phyloP scores from a whole-genome alignment of 2,888 invertebrate species.

The Yponomeuta cagnagella region DNA sequence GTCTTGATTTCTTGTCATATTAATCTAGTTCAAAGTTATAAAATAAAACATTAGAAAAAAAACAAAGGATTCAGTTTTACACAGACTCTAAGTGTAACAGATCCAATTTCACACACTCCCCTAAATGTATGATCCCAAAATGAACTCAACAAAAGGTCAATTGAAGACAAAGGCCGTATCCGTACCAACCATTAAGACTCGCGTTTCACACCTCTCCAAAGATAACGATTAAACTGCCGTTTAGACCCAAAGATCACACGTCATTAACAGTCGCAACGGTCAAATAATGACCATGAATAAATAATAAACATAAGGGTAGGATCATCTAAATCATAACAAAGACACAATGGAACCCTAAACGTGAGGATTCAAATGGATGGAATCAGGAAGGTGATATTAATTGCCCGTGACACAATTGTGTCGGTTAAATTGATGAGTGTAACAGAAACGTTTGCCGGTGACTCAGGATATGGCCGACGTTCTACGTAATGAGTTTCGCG shows the following conservation, averaged over 20 bases:
- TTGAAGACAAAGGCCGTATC: constrained; percentile 37
- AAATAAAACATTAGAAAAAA: neutral
- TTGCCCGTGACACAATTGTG: constrained; percentile 66
- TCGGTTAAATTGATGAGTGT: constrained; percentile 52
- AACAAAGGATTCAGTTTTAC: neutral
- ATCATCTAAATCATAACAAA: constrained; percentile 34
- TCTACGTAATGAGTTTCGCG: neutral
- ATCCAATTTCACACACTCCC: constrained; percentile 3
- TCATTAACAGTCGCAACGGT: constrained; percentile 70
- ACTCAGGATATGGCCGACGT: neutral
- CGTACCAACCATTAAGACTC: constrained; percentile 57
- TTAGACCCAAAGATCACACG: constrained; percentile 55
- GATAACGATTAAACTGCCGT: constrained; percentile 51
- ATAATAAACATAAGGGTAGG: constrained; percentile 56
- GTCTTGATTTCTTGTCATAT: neutral
- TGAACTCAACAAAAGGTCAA: constrained; percentile 6
- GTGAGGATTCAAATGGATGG: constrained; percentile 23
- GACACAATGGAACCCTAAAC: constrained; percentile 52
- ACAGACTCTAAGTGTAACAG: neutral
- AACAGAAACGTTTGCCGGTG: constrained; percentile 14
- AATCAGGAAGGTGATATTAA: constrained; percentile 38
- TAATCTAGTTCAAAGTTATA: neutral
- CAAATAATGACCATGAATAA: constrained; percentile 76
- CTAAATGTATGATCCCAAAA: neutral
- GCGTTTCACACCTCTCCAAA: constrained; percentile 65